phyloP scores from a whole-genome alignment of 2,113 vertebrate species.

The Oryzias curvinotus region DNA sequence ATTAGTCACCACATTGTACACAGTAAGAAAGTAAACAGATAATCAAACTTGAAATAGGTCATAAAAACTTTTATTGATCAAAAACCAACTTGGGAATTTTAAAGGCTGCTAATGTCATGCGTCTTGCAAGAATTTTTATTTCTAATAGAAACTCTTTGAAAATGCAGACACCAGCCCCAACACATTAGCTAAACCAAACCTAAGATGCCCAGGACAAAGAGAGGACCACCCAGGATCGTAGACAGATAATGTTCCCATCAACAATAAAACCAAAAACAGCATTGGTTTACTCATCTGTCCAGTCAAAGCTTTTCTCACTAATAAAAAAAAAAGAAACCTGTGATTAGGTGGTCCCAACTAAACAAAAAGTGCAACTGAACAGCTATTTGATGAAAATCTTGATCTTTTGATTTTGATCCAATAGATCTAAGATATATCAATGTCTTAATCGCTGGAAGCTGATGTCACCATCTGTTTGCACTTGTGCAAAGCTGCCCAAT shows the following conservation, averaged over 20 bases:
- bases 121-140: too few species aligned
- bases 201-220: conserved; percentile 19
- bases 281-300: conserved; percentile 51
- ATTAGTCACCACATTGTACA: too few species aligned
- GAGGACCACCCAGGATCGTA: conserved; percentile 58
- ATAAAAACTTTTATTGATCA: too few species aligned
- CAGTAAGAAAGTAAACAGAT: too few species aligned
- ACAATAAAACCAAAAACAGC: conserved; percentile 40
- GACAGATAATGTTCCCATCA: conserved; percentile 24
- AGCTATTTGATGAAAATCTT: background rate
- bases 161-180: conserved; percentile 3
- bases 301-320: conserved; percentile 27
- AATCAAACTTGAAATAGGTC: too few species aligned
- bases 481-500: conserved; percentile 1
- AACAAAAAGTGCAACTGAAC: conserved; percentile 6
- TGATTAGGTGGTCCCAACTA: conserved; percentile 19
- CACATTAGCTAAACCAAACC: conserved; percentile 24
- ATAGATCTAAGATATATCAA: background rate
- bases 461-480: conserved; percentile 5
- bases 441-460: background rate
- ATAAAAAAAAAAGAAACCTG: conserved; percentile 6
- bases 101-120: too few species aligned
- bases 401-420: background rate
- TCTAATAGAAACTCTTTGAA: too few species aligned
- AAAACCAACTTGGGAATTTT: too few species aligned